Evolutionary conservation across 2,797 vertebrate species (phyloP).

Genomic region (Mareca penelope): DNA sequence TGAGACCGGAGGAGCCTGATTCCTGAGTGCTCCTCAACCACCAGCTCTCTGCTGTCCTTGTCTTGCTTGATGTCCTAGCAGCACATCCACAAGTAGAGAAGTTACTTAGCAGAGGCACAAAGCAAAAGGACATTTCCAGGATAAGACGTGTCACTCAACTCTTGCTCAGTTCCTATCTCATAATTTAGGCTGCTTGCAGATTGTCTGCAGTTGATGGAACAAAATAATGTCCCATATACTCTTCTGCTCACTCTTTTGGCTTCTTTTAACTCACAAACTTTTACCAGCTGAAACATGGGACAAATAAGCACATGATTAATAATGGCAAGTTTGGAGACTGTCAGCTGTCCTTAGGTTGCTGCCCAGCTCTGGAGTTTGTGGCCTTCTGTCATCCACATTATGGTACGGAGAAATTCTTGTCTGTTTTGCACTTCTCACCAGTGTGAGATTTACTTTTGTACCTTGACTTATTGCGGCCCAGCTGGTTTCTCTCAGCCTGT

Average conservation of each 20-base stretch:
- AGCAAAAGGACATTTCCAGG: background rate
- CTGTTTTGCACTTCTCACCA: background rate
- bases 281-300: background rate
- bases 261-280: background rate
- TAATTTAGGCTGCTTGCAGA: background rate
- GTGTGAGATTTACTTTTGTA: accelerated
- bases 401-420: background rate
- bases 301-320: background rate
- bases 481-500: background rate
- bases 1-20: accelerated
- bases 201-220: background rate
- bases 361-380: background rate
- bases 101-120: background rate
- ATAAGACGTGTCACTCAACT: background rate
- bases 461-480: background rate
- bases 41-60: background rate
- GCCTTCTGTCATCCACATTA: background rate
- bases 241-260: background rate
- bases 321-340: accelerated
- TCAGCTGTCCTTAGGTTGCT: background rate
- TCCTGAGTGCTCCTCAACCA: accelerated
- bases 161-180: background rate
- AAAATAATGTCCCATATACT: background rate
- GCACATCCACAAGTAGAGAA: background rate
- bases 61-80: background rate